phyloP scores from a whole-genome alignment of 2,797 vertebrate genomes.

The Natrix natrix region DNA sequence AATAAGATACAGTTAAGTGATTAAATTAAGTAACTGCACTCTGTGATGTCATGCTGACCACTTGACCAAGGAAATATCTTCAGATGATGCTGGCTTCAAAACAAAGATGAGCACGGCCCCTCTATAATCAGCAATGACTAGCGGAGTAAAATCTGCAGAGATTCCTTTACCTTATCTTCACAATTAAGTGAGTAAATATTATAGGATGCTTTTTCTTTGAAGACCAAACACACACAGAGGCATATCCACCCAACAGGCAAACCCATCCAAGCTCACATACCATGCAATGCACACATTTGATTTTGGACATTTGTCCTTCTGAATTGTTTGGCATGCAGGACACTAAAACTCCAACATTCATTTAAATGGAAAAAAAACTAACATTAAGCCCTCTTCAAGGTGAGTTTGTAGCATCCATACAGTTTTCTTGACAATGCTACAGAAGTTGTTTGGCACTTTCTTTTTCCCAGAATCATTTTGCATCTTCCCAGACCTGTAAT shows the following conservation, averaged over 20 bases:
- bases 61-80: not conserved
- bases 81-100: not conserved
- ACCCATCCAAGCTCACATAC: not conserved
- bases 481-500: not conserved
- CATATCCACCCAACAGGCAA: too few species aligned
- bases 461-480: not conserved
- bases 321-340: not conserved
- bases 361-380: not conserved
- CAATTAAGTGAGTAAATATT: not conserved
- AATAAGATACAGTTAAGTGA: too few species aligned
- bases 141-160: not conserved
- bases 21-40: not conserved
- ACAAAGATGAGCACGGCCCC: not conserved
- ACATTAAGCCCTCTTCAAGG: not conserved
- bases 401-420: not conserved
- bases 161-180: not conserved
- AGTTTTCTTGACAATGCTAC: not conserved
- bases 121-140: not conserved
- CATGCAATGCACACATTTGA: not conserved
- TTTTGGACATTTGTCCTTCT: not conserved
- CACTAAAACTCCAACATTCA: not conserved
- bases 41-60: not conserved
- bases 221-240: not conserved
- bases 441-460: not conserved
- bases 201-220: not conserved